A percentile compares a stretch with the other conserved stretches of the same genome.
phyloP scores from a whole-genome alignment of 2,888 invertebrate species.

The Conus canariensis region DNA sequence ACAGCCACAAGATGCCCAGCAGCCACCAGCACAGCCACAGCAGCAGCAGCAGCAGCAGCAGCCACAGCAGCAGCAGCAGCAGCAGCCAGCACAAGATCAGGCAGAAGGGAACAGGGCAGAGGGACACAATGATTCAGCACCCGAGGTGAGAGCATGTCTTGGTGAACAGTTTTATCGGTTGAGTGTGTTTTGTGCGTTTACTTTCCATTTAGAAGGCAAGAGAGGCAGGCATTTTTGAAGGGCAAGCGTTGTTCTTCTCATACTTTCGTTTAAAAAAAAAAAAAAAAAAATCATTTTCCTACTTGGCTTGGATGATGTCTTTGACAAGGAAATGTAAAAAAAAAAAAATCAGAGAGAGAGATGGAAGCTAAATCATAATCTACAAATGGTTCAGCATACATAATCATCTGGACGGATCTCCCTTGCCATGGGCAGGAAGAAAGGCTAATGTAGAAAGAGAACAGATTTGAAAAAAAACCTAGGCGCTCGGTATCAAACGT shows the following conservation, averaged over 20 bases:
- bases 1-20: constrained; percentile 41
- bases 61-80: constrained; percentile 49
- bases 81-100: constrained; percentile 13
- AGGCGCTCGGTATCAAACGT: too few species aligned
- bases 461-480: too few species aligned
- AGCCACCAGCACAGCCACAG: constrained; percentile 22
- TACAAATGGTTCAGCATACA: too few species aligned
- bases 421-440: too few species aligned
- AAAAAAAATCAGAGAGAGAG: too few species aligned
- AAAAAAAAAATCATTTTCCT: too few species aligned
- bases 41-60: constrained; percentile 43
- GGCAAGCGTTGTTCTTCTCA: background rate
- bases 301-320: too few species aligned
- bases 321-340: too few species aligned
- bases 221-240: background rate
- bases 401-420: too few species aligned
- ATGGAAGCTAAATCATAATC: too few species aligned
- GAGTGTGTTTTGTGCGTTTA: background rate
- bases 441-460: too few species aligned
- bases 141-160: background rate
- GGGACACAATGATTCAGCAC: background rate
- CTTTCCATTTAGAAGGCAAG: background rate
- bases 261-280: too few species aligned
- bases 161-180: background rate
- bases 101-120: background rate